A percentile compares a stretch with the other conserved stretches of the same genome.
phyloP scores from a whole-genome alignment of 2,113 vertebrate species.

The Phylloscopus whistleri region DNA sequence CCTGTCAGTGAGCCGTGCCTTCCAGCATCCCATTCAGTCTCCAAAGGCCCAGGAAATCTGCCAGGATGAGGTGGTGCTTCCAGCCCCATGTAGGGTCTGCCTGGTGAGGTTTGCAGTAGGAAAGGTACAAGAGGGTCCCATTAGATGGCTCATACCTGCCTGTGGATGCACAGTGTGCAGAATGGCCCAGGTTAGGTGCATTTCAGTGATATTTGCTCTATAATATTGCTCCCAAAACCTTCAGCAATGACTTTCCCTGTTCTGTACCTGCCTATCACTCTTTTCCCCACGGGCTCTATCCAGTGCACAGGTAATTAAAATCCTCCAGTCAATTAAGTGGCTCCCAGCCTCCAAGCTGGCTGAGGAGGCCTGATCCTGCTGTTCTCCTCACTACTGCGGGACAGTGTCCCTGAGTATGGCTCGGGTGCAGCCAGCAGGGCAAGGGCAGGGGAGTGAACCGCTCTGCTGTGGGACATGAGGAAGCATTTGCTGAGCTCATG shows the following conservation, averaged over 20 bases:
- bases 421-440: rapidly evolving
- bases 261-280: neutral
- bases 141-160: neutral
- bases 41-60: neutral
- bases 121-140: neutral
- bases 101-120: neutral
- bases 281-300: neutral
- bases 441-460: neutral
- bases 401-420: rapidly evolving
- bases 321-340: neutral
- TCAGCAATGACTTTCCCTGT: neutral
- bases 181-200: neutral
- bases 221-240: neutral
- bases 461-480: neutral
- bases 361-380: neutral
- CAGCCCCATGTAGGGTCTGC: neutral
- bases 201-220: neutral
- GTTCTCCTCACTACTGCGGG: neutral
- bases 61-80: neutral
- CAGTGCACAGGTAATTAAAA: neutral
- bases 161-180: rapidly evolving
- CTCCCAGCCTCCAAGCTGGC: neutral
- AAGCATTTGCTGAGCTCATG: neutral
- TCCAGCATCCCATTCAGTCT: neutral
- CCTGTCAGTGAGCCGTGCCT: neutral